Percentiles rank a stretch among this genome's conserved stretches.
These are phyloP conservation scores for Neoniphon sammara DNA, from an alignment of 2,797 vertebrate species.

Conservation along the genomic window DNA sequence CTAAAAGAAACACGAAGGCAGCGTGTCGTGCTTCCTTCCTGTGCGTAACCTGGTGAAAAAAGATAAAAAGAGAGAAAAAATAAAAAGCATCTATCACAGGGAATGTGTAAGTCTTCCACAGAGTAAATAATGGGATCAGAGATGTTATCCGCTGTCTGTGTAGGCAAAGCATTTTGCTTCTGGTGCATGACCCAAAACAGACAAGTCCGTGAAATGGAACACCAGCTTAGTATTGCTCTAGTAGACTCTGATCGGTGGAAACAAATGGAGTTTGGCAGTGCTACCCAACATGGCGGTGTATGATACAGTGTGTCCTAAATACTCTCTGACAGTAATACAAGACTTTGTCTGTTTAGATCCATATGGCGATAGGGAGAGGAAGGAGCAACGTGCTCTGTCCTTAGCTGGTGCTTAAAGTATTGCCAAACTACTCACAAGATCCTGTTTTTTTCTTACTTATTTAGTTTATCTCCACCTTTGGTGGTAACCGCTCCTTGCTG, in stretches of 20 bases:
- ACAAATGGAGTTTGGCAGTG: constrained; percentile 74
- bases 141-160: constrained; percentile 66
- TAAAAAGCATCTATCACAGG: constrained; percentile 6
- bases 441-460: no score
- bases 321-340: constrained; percentile 69
- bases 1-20: constrained; percentile 7
- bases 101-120: constrained; percentile 46
- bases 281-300: constrained; percentile 58
- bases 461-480: no score
- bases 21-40: constrained; percentile 13
- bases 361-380: constrained; percentile 15
- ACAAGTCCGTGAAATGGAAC: constrained; percentile 73
- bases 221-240: constrained; percentile 68
- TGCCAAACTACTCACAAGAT: background rate
- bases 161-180: constrained; percentile 61
- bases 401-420: background rate
- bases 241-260: constrained; percentile 66
- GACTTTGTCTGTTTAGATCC: constrained; percentile 66
- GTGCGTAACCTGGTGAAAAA: constrained; percentile 32
- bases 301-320: constrained; percentile 73
- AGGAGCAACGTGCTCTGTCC: background rate
- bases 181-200: constrained; percentile 70
- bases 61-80: constrained; percentile 2
- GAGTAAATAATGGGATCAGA: constrained; percentile 70
- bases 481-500: no score